Percentiles rank a stretch among this genome's conserved stretches.
Conservation (phyloP, 2,113 vertebrate species). For the Donacobius atricapilla region DNA sequence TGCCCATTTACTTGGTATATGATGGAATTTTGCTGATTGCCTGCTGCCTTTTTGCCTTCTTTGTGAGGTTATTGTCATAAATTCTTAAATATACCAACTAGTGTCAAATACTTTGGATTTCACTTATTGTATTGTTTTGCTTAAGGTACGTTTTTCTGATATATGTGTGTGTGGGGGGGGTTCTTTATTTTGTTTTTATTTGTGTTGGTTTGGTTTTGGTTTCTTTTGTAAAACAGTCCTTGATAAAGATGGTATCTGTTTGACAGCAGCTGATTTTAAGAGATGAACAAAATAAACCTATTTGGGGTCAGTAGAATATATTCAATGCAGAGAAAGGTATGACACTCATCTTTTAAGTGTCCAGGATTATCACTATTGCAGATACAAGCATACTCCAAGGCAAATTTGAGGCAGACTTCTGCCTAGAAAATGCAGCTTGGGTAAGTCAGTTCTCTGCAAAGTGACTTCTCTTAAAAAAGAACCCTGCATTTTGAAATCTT, state of each 20-base stretch:
- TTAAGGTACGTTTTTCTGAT: background rate
- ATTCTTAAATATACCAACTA: background rate
- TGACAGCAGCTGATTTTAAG: background rate
- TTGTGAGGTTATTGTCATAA: background rate
- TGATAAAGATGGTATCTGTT: background rate
- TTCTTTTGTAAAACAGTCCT: background rate
- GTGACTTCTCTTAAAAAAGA: background rate
- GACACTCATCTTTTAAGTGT: background rate
- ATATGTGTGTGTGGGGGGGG: accelerated
- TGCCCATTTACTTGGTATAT: background rate
- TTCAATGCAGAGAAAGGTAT: background rate
- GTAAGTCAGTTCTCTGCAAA: background rate
- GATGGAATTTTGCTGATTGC: background rate
- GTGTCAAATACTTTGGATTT: background rate
- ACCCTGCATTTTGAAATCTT: background rate
- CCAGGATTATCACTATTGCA: background rate
- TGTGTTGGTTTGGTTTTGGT: background rate
- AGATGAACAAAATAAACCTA: background rate
- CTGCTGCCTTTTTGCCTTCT: background rate
- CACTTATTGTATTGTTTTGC: background rate
- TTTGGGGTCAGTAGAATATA: background rate
- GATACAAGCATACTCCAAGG: background rate
- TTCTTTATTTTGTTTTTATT: background rate
- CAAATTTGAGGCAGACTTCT: background rate
- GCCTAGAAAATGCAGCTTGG: background rate